These are phyloP conservation scores for Sinosuthora webbiana DNA, from an alignment of 2,113 vertebrate genomes.

Conservation along the genomic window DNA sequence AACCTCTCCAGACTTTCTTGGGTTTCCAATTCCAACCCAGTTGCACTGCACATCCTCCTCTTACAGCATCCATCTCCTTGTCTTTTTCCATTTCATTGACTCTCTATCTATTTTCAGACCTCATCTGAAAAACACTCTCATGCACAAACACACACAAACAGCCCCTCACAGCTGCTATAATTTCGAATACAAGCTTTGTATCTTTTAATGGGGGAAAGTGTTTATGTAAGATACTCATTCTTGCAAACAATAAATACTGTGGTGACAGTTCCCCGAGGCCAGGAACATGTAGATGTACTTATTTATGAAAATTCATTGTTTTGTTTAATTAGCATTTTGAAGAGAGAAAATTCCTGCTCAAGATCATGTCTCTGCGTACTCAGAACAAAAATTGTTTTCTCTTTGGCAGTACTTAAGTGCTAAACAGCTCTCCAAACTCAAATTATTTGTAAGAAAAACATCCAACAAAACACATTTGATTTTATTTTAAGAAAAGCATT, in stretches of 20 bases:
- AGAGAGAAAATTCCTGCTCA: not conserved
- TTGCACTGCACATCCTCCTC: not conserved
- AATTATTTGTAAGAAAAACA: not conserved
- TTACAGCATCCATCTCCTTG: not conserved
- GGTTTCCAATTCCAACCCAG: not conserved
- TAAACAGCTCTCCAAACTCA: not conserved
- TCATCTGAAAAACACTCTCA: not conserved
- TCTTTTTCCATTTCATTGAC: not conserved
- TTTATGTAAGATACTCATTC: not conserved
- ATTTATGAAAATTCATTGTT: constrained; percentile 6
- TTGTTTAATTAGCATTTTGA: constrained; percentile 4
- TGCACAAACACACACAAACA: not conserved
- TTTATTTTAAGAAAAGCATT: not conserved
- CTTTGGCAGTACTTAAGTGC: not conserved
- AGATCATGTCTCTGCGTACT: not conserved
- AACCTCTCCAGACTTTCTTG: not conserved
- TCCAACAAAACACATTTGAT: not conserved
- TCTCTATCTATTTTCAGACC: not conserved
- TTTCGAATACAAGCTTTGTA: not conserved
- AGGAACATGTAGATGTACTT: not conserved
- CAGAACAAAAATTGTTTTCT: not conserved
- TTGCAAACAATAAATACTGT: not conserved
- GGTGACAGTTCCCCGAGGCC: not conserved
- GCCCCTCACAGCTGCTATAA: not conserved
- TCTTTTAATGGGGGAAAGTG: not conserved